These are phyloP conservation scores for Macrophya alboannulata DNA, from an alignment of 2,888 invertebrate species.

Conservation along the genomic window DNA sequence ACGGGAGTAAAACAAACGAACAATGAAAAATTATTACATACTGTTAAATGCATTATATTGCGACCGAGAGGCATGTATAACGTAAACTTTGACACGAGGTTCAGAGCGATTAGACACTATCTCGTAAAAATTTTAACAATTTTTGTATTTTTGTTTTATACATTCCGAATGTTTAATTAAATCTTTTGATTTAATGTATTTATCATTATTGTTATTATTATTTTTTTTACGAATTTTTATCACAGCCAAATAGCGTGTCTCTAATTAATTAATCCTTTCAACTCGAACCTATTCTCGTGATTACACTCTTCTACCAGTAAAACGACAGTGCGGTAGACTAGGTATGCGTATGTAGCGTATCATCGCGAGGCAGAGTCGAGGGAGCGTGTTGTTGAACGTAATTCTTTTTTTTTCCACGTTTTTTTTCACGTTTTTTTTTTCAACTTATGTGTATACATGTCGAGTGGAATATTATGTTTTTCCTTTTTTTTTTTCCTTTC, in stretches of 20 bases:
- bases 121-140: not conserved
- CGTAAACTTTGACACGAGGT: constrained; percentile 33
- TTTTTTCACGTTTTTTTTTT: not conserved
- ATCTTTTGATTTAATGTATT: not conserved
- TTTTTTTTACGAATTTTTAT: constrained; percentile 26
- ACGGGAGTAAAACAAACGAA: constrained; percentile 1
- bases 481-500: not conserved
- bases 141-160: not conserved
- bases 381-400: not conserved
- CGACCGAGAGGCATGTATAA: not conserved
- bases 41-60: not conserved
- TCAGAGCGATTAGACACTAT: not conserved
- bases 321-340: not conserved
- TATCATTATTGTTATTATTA: not conserved
- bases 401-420: not conserved
- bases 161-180: not conserved
- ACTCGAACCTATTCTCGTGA: constrained; percentile 37
- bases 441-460: not conserved
- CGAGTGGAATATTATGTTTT: not conserved
- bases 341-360: constrained; percentile 17
- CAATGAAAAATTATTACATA: constrained; percentile 10
- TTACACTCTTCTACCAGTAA: constrained; percentile 4
- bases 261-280: constrained; percentile 32
- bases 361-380: constrained; percentile 27
- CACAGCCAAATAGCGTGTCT: constrained; percentile 24